Conservation (phyloP, 1,140 invertebrate genomes). For the Littorina saxatilis region DNA sequence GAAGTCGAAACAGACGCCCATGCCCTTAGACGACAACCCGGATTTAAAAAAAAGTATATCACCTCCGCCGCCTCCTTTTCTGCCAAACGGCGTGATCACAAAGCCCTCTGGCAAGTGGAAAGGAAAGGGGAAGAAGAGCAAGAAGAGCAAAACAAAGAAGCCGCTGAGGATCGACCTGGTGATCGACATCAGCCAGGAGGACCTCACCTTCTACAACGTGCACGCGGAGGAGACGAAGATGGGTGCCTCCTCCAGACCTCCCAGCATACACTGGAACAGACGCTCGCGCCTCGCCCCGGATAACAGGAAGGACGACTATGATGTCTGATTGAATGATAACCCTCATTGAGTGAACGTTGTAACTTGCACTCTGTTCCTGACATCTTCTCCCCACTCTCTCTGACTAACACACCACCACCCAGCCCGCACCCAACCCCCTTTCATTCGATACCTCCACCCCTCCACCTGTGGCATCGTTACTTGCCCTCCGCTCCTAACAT, state of each 20-base stretch:
- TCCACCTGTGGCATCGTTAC: too few species aligned
- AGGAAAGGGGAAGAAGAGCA: not conserved
- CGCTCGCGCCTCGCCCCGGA: not conserved
- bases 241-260: not conserved
- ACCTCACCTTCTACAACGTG: not conserved
- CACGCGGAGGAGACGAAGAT: not conserved
- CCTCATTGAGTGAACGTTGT: too few species aligned
- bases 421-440: too few species aligned
- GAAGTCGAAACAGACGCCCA: not conserved
- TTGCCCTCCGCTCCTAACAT: too few species aligned
- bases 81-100: too few species aligned
- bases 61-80: too few species aligned
- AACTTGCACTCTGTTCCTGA: too few species aligned
- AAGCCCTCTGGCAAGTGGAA: too few species aligned
- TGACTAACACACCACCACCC: too few species aligned
- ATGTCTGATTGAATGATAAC: not conserved
- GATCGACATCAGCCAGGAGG: slow-evolving; percentile 5
- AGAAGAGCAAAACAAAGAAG: not conserved
- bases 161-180: slow-evolving; percentile 15
- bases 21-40: not conserved
- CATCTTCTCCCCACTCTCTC: too few species aligned
- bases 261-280: slow-evolving; percentile 9
- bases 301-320: not conserved
- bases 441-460: too few species aligned
- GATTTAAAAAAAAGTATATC: too few species aligned